phyloP scores from a whole-genome alignment of 2,113 vertebrate species.

The Aspidoscelis tigris region DNA sequence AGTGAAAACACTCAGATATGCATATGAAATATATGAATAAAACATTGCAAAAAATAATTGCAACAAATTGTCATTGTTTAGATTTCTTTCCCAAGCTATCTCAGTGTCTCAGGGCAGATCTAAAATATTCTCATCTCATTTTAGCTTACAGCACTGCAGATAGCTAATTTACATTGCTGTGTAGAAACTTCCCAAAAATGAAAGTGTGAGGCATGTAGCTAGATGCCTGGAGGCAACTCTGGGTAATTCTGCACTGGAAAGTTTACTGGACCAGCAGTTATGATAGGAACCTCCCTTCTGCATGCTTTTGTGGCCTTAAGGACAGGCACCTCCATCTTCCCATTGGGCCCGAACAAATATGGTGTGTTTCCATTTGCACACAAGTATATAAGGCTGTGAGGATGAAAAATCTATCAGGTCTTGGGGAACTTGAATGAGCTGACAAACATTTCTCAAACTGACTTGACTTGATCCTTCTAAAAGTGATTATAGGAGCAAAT shows the following conservation, averaged over 20 bases:
- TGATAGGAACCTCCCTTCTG: no score
- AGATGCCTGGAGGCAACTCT: neutral
- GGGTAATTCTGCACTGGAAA: no score
- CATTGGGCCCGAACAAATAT: no score
- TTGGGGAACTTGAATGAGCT: no score
- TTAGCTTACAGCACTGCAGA: neutral
- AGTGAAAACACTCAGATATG: conserved; percentile 22
- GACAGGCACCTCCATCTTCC: no score
- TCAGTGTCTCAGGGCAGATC: neutral
- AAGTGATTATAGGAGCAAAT: neutral
- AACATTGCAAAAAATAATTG: conserved; percentile 35
- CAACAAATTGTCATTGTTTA: conserved; percentile 25
- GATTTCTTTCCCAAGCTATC: conserved; percentile 11
- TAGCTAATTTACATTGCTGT: neutral
- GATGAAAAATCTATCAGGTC: neutral
- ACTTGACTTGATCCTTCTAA: neutral
- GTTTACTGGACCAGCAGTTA: no score
- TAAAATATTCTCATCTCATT: conserved; percentile 1
- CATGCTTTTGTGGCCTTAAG: no score
- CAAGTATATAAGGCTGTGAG: neutral
- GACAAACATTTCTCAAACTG: neutral
- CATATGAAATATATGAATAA: conserved; percentile 50
- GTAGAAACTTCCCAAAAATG: neutral
- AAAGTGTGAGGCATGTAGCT: neutral
- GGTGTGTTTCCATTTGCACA: neutral